Base-by-base conservation (phyloP, 2,113 vertebrate species). In the Carassius carassius region DNA sequence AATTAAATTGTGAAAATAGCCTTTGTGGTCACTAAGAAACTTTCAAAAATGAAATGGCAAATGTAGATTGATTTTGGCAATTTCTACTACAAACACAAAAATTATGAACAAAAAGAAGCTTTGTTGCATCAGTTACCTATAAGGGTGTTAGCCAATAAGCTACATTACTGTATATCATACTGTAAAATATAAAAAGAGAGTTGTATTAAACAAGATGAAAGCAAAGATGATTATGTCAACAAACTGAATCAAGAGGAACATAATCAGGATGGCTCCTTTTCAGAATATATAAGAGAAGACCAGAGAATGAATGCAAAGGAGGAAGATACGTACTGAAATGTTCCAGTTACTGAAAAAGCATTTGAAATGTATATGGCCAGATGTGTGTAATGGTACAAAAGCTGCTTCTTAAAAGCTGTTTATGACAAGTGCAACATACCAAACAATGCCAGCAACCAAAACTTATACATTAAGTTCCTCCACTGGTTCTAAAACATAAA, bases 341-440 rank as follows among this genome's bases (percentile, higher is more conserved):
- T 84, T 87, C 78, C 72, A 77, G 67, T 80, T 49, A 49, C n/a
- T 44, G 41, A n/a, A 41, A 23, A 67, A 60, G n/a, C 17, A 32
- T 62, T 58, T 72, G 29, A 72, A 69, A 47, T 67, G 2, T 17
- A 19, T 19, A 17, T 37, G 35, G 10, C 14, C 37, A 65, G 16
- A 63, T 62, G 21, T 25, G 35, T 44, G 35, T 44, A 16, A 25
- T 37, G 3, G 54, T 25, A 79, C 72, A 49, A 60, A 19, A 41
- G 37, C 49, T 72, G 21, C 1, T 60, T 3, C 51, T 60, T 54
- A 60, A 1, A 60, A 58, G 54, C 35, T 37, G 35, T 37, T 37
- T 37, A 37, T 37, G 35, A 37, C 35, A 37, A 37, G 35, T 6
- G 37, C 47, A 54, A 51, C 11, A 54, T 29, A 54, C 3, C 3